Evolutionary conservation across 2,888 invertebrate genomes (phyloP).

Genomic region (Odontocerum albicorne): DNA sequence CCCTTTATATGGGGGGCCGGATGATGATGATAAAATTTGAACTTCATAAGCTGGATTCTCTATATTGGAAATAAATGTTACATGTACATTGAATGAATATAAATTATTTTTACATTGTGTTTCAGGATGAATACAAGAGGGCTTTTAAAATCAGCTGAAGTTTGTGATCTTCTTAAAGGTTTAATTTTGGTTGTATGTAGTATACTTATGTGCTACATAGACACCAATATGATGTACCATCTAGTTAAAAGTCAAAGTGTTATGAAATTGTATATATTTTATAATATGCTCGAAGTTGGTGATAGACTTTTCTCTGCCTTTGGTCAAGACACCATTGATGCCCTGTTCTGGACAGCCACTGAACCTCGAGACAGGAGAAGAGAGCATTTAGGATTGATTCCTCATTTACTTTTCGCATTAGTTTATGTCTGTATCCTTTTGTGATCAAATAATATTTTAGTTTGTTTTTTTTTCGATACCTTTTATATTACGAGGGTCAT

Average conservation of each 20-base stretch:
- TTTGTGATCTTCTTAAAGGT: slow-evolving; percentile 96
- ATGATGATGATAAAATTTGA: no score
- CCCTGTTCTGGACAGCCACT: slow-evolving; percentile 97
- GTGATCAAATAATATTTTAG: no score
- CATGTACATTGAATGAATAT: no score
- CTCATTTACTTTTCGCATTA: slow-evolving; percentile 90
- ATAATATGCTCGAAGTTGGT: slow-evolving; percentile 98
- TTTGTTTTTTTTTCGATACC: no score
- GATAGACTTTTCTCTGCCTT: slow-evolving; percentile 95
- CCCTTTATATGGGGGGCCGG: no score
- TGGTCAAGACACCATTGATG: slow-evolving; percentile 98
- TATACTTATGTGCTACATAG: slow-evolving; percentile 86
- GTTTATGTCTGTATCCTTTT: slow-evolving; percentile 94
- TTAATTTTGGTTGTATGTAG: slow-evolving; percentile 81
- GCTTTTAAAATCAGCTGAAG: slow-evolving; percentile 83
- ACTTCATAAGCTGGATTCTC: no score
- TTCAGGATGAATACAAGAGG: slow-evolving; percentile 54
- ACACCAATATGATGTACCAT: slow-evolving; percentile 98
- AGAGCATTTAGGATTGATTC: slow-evolving; percentile 83
- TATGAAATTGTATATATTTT: slow-evolving; percentile 98
- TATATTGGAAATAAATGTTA: no score
- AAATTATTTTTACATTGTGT: no score
- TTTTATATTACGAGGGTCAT: no score
- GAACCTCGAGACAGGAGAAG: slow-evolving; percentile 84
- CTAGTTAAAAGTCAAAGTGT: slow-evolving; percentile 96